Conservation (phyloP, 2,113 vertebrate genomes). For the Chinchilla lanigera region DNA sequence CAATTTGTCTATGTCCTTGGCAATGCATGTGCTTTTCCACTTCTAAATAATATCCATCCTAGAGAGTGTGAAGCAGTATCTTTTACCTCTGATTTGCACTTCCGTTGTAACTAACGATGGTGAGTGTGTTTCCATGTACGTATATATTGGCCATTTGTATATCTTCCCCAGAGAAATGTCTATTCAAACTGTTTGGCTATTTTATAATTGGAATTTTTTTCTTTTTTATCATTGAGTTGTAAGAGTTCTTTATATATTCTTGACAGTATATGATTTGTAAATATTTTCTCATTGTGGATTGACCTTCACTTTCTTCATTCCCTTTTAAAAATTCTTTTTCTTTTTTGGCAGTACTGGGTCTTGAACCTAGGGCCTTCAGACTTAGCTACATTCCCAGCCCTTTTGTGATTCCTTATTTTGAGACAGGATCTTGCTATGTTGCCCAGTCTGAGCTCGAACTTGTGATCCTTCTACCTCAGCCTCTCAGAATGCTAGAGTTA, state of each 20-base stretch:
- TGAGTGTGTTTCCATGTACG: neutral
- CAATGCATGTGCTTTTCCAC: neutral
- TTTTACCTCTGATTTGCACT: neutral
- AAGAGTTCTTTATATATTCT: conserved; percentile 4
- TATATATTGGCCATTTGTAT: neutral
- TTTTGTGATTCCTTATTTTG: neutral
- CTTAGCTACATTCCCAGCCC: neutral
- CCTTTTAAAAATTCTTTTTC: neutral
- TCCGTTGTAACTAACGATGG: neutral
- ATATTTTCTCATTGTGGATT: neutral
- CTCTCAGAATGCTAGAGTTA: too few relatives aligned
- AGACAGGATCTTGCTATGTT: neutral
- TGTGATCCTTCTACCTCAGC: neutral
- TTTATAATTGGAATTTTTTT: neutral
- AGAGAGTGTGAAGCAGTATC: fast-evolving
- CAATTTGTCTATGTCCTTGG: neutral
- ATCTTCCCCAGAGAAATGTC: neutral
- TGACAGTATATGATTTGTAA: neutral
- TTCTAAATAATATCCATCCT: neutral
- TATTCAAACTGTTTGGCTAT: neutral
- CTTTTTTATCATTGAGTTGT: neutral
- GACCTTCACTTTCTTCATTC: neutral
- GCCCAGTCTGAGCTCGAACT: neutral
- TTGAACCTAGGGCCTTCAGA: neutral
- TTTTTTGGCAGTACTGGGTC: neutral